Evolutionary conservation across 2,113 vertebrate genomes (phyloP), one percentile per base, ranked within the genome.

Genomic region (Clarias macrocephalus): DNA sequence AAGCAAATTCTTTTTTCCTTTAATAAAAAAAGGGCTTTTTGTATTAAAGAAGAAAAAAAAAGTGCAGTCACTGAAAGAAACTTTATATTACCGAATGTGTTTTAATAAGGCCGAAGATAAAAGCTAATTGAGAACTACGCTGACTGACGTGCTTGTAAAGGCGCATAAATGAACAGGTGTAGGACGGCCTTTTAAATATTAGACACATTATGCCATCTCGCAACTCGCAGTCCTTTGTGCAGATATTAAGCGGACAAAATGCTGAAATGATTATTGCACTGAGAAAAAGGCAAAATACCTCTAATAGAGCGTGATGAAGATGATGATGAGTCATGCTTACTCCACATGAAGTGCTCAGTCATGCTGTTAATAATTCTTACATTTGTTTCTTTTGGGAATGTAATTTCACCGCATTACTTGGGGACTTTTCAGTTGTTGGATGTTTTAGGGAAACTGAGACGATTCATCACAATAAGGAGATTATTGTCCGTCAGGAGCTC

Each of bases 401-500:
- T 65, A 48, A 70, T 25, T 80, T 59, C 59, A 80, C 72, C 68
- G 62, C 68, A 52, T 7, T 48, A 8, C 18, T 52, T 75, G 70
- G 37, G n/a, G 30, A 52, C 33, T 54, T 56, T 30, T 48, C 60
- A 48, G 56, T 33, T 5, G 18, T 63, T 66, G 48, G 42, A 28
- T 28, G 85, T 81, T 81, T 7, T 70, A 66, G 28, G 63, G 76
- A 60, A 33, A 4, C 16, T 0, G 30, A 72, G 66, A 86, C 79
- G 73, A 86, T 30, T 75, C 63, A 48, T 82, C 23, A 13, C 66
- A 33, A 30, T 52, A 87, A 75, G 72, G 65, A 73, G 79, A 30
- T 66, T 59, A 54, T 52, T 15, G 57, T 57, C 79, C 59, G 57
- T 87, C 85, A 82, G 68, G n/a, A n/a, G n/a, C n/a, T n/a, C n/a